phyloP scores from a whole-genome alignment of 2,888 invertebrate species.

The Mystacides longicornis region DNA sequence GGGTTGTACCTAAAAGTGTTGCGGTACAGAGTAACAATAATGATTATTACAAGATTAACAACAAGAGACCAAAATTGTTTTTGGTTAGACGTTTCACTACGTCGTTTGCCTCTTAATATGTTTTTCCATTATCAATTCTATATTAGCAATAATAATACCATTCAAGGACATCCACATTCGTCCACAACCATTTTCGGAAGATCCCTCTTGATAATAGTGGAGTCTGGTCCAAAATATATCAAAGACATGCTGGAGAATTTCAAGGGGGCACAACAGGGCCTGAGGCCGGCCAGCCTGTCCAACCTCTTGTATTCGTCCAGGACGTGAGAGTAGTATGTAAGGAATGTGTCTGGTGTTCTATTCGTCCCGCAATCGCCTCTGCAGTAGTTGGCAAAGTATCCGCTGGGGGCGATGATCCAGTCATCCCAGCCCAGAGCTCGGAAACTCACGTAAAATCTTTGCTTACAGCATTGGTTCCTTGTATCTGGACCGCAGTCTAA shows the following conservation, averaged over 20 bases:
- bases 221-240: constrained; percentile 85
- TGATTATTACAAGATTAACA: too few species aligned
- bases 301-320: constrained; percentile 82
- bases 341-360: constrained; percentile 74
- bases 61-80: too few species aligned
- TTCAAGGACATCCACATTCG: constrained; percentile 89
- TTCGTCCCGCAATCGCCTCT: constrained; percentile 79
- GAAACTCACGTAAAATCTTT: constrained; percentile 87
- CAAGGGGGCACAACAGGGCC: constrained; percentile 87
- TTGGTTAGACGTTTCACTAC: too few species aligned
- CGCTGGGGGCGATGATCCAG: constrained; percentile 86
- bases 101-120: too few species aligned
- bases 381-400: constrained; percentile 92
- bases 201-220: constrained; percentile 87
- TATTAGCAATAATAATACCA: constrained; percentile 23
- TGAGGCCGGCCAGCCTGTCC: constrained; percentile 67
- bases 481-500: constrained; percentile 68
- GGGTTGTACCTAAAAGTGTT: too few species aligned
- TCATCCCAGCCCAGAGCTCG: constrained; percentile 89
- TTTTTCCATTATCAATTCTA: too few species aligned
- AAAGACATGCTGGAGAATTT: constrained; percentile 89
- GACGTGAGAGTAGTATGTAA: constrained; percentile 84
- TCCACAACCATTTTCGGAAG: constrained; percentile 94
- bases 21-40: too few species aligned
- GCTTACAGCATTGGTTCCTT: constrained; percentile 72